Base-by-base conservation (phyloP, 1,140 invertebrate genomes). In the Bradysia coprophila region DNA sequence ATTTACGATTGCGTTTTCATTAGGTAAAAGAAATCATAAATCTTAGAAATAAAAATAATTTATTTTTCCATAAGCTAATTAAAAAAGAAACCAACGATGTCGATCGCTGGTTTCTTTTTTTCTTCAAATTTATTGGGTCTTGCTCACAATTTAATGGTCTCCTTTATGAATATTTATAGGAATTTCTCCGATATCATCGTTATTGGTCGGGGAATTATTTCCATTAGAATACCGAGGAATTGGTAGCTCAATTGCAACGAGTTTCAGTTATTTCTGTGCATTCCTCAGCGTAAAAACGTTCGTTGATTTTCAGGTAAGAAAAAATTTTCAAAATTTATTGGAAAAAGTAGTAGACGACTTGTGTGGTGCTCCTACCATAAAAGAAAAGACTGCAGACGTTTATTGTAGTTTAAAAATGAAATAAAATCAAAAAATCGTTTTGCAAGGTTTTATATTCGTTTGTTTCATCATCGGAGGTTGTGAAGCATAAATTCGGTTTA, bases 231-330 rank as follows among this genome's bases (percentile, higher is more conserved):
- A 85, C 51, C 71, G 86, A 43, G 84, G 83, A 15, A 71, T 86
- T 43, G 87, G 86, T 10, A 82, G 81, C 46, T 82, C 83, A 19
- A 72, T 91, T 56, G 84, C 85, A 21, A 83, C 82, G 0, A 76
- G 81, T 39, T 85, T 86, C 57, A 89, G 81, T 58, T 91, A 91
- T 67, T 72, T 83, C 18, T 88, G 81, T 62, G 85, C 85, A 43
- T 92, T 92, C 57, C 68, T 89, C n/a, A 81, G 87, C 19, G 88
- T 91, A 11, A 91, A 90, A 57, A 84, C 86, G 10, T 93, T 90
- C 61, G 75, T 84, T 40, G 78, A 86, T 53, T 78, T 92, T 52
- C 43, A 45, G 39, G 43, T 45, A 45, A 37, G 8, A 21, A 34
- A 16, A n/a, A n/a, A 16, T 16, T 42, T 4, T 4, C n/a, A 32